Base-by-base conservation (phyloP, 2,888 invertebrate genomes). In the Ophioninae sp. region DNA sequence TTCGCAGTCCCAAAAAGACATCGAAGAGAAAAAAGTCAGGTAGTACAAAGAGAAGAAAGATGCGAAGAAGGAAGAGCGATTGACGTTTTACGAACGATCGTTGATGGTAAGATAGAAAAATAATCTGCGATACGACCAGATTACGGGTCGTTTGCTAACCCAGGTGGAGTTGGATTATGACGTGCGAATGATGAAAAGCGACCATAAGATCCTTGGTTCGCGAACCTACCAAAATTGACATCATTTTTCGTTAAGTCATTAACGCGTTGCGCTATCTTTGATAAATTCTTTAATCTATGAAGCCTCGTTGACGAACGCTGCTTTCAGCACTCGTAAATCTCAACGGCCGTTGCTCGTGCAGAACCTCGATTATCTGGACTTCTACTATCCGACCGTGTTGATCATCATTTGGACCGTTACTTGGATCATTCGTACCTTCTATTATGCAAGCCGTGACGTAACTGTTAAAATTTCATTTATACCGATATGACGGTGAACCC, bases 101-200 rank as follows among this genome's bases (percentile, higher is more conserved):
- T 76, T 67, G 41, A 67, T 59, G 21, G n/a, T 39, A 39, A 74
- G 68, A 79, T 76, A 72, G n/a, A 76, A 81, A 81, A 77, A 72
- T 73, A 81, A 77, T 65, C 21, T 70, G 57, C 41, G 65, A 57
- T 57, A 57, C 23, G 75, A 44, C 76, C 69, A 56, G 13, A 10
- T 56, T 57, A 39, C 21, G 59, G 39, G 39, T 76, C 13, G 17
- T 59, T 57, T 39, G 57, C 41, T 20, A 7, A 7, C 44, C 21
- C 61, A 56, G 7, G 30, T n/a, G n/a, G 39, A 17, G 7, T 13
- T 8, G 7, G 17, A 8, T 21, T 7, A 3, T 17, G 21, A 41
- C 23, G 23, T n/a, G 37, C 21, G 30, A 23, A 62, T 37, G 57
- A 13, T 44, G 64, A 70, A 76, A 57, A 59, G 21, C n/a, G 20